A percentile compares a stretch with the other conserved stretches of the same genome.
Evolutionary conservation across 2,113 vertebrate species (phyloP).

Genomic region (Callithrix jacchus): DNA sequence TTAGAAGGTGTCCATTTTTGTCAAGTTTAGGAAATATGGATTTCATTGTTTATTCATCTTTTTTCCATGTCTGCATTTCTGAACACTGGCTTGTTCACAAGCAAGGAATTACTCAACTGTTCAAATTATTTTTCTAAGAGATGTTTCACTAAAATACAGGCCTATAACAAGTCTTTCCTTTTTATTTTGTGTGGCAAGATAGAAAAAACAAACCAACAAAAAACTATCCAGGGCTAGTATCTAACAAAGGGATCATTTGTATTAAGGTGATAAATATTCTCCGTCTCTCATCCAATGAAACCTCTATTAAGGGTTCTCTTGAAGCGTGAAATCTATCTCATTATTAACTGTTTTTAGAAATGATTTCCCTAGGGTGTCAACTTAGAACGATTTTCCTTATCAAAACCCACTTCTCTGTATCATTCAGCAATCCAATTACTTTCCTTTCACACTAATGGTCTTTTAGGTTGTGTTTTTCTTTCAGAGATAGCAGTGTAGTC

Average conservation of each 20-base stretch:
- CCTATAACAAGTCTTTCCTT: too few species aligned
- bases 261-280: background rate
- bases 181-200: background rate
- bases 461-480: background rate
- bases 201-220: background rate
- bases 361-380: conserved; percentile 54
- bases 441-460: conserved; percentile 39
- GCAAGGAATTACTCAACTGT: accelerated
- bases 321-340: conserved; percentile 58
- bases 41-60: background rate
- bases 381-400: conserved; percentile 61
- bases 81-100: background rate
- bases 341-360: conserved; percentile 66
- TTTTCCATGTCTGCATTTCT: background rate
- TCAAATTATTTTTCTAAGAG: background rate
- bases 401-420: conserved; percentile 48
- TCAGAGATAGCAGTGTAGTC: background rate
- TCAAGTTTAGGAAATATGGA: accelerated
- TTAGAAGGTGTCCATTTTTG: background rate
- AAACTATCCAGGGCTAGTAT: too few species aligned
- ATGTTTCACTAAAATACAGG: background rate
- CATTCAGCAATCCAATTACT: conserved; percentile 52
- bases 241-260: background rate
- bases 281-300: background rate
- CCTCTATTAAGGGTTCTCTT: background rate